These are phyloP conservation scores for Carassius gibelio DNA, from an alignment of 2,113 vertebrate species.

Conservation along the genomic window DNA sequence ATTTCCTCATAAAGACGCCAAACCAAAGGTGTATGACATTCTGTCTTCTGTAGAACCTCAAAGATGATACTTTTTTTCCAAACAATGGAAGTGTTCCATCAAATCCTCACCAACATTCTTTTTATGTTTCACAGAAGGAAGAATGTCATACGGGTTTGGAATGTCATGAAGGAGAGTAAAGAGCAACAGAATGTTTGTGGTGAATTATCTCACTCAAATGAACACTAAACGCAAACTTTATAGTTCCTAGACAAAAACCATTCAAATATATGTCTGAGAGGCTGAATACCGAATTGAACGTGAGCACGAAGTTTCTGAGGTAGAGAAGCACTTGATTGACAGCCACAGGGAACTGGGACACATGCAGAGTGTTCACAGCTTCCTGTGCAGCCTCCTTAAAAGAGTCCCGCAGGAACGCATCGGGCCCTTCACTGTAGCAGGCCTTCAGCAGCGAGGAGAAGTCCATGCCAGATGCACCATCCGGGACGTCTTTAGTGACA, in stretches of 20 bases:
- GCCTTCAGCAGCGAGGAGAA: conserved; percentile 75
- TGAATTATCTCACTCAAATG: neutral
- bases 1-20: neutral
- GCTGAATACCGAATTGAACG: conserved; percentile 77
- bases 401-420: conserved; percentile 51
- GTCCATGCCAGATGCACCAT: conserved; percentile 39
- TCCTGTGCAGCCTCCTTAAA: conserved; percentile 68
- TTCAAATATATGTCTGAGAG: conserved; percentile 20
- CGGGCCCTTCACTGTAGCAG: conserved; percentile 70
- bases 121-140: neutral
- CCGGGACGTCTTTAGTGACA: neutral
- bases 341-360: conserved; percentile 69
- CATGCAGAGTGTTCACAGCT: conserved; percentile 60
- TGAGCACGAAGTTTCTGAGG: conserved; percentile 82
- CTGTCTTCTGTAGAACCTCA: neutral
- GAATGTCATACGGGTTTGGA: neutral
- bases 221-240: neutral
- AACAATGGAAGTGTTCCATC: neutral
- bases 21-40: neutral
- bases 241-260: neutral
- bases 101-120: neutral
- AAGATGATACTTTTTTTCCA: no score
- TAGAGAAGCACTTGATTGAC: conserved; percentile 86
- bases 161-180: neutral
- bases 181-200: neutral